These are phyloP conservation scores for Notodonta dromedarius DNA, from an alignment of 2,888 invertebrate genomes.

Conservation along the genomic window DNA sequence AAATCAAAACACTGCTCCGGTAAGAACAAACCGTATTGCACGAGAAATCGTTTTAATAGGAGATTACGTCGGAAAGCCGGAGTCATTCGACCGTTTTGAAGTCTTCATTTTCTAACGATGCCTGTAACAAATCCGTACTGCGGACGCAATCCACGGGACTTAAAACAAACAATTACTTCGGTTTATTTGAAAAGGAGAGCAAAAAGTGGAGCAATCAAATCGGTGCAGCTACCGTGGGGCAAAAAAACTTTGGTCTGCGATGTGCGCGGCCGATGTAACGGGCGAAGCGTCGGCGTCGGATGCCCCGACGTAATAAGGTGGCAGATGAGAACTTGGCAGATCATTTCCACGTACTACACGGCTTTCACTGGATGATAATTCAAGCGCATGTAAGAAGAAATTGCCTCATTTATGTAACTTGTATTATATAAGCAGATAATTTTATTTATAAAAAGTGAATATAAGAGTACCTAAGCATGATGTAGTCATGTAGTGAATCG, in stretches of 20 bases:
- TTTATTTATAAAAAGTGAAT: no score
- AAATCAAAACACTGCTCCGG: constrained; percentile 52
- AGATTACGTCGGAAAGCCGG: constrained; percentile 46
- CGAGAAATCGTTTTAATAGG: constrained; percentile 14
- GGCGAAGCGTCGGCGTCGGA: constrained; percentile 42
- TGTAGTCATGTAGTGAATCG: no score
- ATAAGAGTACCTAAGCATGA: no score
- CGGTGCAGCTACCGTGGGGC: constrained; percentile 76
- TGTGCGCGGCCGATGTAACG: constrained; percentile 63
- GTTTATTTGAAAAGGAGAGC: constrained; percentile 80
- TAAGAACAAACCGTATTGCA: constrained; percentile 38
- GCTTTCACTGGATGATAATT: constrained; percentile 41
- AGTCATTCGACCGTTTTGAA: constrained; percentile 69
- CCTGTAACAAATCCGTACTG: constrained; percentile 77
- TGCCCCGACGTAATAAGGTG: constrained; percentile 66
- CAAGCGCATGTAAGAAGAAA: constrained; percentile 36
- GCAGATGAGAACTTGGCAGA: constrained; percentile 54
- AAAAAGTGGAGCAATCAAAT: constrained; percentile 81
- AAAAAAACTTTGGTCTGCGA: constrained; percentile 71
- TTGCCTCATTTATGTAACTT: constrained; percentile 24
- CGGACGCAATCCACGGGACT: constrained; percentile 76
- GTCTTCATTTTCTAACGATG: constrained; percentile 74
- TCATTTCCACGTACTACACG: constrained; percentile 41
- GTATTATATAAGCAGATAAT: no score
- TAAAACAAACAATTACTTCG: constrained; percentile 84